These are phyloP conservation scores for Drosophila novamexicana DNA, from an alignment of 1,140 invertebrate genomes.

Conservation along the genomic window DNA sequence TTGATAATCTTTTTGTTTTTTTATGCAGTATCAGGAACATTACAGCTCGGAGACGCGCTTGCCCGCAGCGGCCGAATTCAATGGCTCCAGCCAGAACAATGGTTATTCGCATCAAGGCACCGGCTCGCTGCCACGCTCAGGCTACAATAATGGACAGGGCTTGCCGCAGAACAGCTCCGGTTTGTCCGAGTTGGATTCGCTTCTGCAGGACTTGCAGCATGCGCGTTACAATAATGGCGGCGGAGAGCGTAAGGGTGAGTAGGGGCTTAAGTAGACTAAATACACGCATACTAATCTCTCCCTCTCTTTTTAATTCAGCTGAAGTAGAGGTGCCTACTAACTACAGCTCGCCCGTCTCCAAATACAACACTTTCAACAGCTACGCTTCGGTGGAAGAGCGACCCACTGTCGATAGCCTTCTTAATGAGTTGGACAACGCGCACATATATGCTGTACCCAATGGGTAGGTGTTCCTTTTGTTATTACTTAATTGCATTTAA, in stretches of 20 bases:
- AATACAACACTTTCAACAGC: conserved; percentile 77
- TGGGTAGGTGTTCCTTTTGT: conserved; percentile 84
- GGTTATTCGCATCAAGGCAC: conserved; percentile 69
- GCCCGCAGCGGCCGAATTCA: conserved; percentile 55
- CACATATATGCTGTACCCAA: conserved; percentile 88
- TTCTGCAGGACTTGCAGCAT: conserved; percentile 96
- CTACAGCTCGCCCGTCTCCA: conserved; percentile 73
- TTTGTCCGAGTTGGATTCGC: conserved; percentile 95
- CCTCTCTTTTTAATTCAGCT: background rate
- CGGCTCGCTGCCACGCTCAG: conserved; percentile 68
- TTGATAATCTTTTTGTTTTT: background rate
- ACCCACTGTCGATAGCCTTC: conserved; percentile 93
- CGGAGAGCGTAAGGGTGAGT: conserved; percentile 74
- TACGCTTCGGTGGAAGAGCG: conserved; percentile 85
- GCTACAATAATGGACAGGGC: conserved; percentile 47
- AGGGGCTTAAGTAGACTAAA: background rate
- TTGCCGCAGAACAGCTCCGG: conserved; percentile 85
- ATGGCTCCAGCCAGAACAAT: conserved; percentile 63
- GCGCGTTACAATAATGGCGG: conserved; percentile 88
- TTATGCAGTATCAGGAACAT: conserved; percentile 87
- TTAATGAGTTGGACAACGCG: conserved; percentile 91
- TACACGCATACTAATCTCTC: background rate
- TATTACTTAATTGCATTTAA: background rate
- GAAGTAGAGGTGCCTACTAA: conserved; percentile 76
- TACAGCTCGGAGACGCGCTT: conserved; percentile 86